These are phyloP conservation scores for Tetramorium simillimum DNA, from an alignment of 1,140 invertebrate genomes.

Conservation along the genomic window DNA sequence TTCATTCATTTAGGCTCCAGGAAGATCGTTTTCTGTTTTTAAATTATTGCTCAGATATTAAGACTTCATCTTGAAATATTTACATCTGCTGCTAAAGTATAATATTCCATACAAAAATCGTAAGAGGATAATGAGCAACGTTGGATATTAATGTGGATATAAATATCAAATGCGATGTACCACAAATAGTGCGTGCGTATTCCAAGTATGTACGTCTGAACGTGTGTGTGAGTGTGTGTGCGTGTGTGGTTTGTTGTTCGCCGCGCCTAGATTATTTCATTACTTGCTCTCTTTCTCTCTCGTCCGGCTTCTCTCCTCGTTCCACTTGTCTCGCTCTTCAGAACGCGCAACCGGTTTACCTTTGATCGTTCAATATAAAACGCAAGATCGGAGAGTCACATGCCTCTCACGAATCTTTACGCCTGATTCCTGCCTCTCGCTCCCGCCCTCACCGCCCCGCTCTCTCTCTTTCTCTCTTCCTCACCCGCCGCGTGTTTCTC, in stretches of 20 bases:
- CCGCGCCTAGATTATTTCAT: slow-evolving; percentile 78
- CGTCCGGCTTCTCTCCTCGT: slow-evolving; percentile 38
- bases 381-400: slow-evolving; percentile 73
- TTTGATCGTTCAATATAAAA: slow-evolving; percentile 82
- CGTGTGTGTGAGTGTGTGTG: not conserved
- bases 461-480: not conserved
- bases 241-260: slow-evolving; percentile 74
- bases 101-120: not conserved
- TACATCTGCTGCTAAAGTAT: not conserved
- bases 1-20: not conserved
- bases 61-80: not conserved
- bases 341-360: slow-evolving; percentile 79
- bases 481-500: not conserved
- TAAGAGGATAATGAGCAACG: not conserved
- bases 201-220: not conserved
- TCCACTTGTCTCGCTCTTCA: slow-evolving; percentile 61
- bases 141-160: slow-evolving; percentile 9
- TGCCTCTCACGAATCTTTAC: slow-evolving; percentile 50
- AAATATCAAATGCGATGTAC: not conserved
- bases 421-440: slow-evolving; percentile 49
- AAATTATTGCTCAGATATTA: not conserved
- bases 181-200: not conserved
- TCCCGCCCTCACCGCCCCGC: not conserved
- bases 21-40: not conserved
- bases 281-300: slow-evolving; percentile 70